phyloP scores from a whole-genome alignment of 2,797 vertebrate species.

The Neopelma chrysocephalum region DNA sequence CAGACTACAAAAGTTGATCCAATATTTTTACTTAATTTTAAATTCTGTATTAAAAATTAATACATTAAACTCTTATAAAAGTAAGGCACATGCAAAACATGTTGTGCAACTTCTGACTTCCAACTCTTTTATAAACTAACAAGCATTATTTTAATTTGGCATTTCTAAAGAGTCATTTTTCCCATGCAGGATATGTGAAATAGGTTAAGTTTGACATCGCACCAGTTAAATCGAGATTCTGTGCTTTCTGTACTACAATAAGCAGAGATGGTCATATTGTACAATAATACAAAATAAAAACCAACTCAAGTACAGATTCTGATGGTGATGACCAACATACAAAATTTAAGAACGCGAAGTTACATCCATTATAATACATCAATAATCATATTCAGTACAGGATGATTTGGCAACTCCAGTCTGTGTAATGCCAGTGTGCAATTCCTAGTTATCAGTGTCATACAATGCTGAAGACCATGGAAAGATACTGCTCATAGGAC shows the following conservation, averaged over 20 bases:
- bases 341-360: slow-evolving; percentile 35
- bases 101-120: slow-evolving; percentile 64
- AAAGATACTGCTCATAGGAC: slow-evolving; percentile 98
- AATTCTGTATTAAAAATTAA: slow-evolving; percentile 58
- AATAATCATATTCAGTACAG: not conserved
- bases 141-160: slow-evolving; percentile 56
- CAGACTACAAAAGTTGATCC: not conserved
- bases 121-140: slow-evolving; percentile 36
- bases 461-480: slow-evolving; percentile 97
- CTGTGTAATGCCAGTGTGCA: not conserved
- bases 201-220: slow-evolving; percentile 18
- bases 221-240: slow-evolving; percentile 10
- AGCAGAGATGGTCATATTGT: not conserved
- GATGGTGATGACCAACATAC: not conserved
- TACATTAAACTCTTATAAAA: slow-evolving; percentile 66
- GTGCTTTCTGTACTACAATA: slow-evolving; percentile 17
- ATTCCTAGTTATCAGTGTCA: slow-evolving; percentile 51
- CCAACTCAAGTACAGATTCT: slow-evolving; percentile 26
- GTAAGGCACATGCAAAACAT: slow-evolving; percentile 79
- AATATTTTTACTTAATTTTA: slow-evolving; percentile 57
- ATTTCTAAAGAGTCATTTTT: slow-evolving; percentile 40
- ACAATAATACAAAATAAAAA: not conserved
- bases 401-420: slow-evolving; percentile 72
- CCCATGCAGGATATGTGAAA: slow-evolving; percentile 63
- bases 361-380: slow-evolving; percentile 35